phyloP scores from a whole-genome alignment of 2,888 invertebrate genomes.

The Esperia sulphurella region DNA sequence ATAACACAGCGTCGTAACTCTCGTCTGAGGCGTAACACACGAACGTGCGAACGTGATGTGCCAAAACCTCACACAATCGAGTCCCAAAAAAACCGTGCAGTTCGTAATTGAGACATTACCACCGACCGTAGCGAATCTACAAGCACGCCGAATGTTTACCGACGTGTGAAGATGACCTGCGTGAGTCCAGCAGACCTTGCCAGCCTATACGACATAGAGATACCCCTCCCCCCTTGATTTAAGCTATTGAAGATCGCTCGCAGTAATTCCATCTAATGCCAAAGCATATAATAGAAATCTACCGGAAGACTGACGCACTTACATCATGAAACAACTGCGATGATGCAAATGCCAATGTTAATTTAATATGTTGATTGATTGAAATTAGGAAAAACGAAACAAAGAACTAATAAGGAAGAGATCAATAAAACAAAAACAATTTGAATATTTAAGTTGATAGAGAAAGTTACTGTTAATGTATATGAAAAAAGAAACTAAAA shows the following conservation, averaged over 20 bases:
- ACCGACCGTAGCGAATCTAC: conserved; percentile 1
- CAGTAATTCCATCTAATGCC: too few species aligned
- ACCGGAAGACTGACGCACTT: conserved; percentile 50
- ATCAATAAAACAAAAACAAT: background rate
- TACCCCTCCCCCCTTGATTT: too few species aligned
- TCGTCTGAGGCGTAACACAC: background rate
- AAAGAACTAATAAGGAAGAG: conserved; percentile 15
- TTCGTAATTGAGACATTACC: conserved; percentile 4
- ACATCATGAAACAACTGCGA: conserved; percentile 37
- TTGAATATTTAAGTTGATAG: background rate
- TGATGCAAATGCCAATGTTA: conserved; percentile 32
- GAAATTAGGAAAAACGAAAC: conserved; percentile 18
- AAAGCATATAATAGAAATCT: conserved; percentile 4
- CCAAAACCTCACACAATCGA: background rate
- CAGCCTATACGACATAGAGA: too few species aligned
- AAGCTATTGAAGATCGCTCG: too few species aligned
- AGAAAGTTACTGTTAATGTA: background rate
- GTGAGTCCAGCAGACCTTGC: background rate
- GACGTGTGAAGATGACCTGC: conserved; percentile 2
- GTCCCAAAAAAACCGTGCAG: background rate
- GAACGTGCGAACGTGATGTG: too few species aligned
- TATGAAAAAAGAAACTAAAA: conserved; percentile 10
- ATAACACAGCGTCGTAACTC: too few species aligned
- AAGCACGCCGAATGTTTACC: background rate
- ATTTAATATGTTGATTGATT: conserved; percentile 28